Percentiles rank a stretch among this genome's conserved stretches.
phyloP scores from a whole-genome alignment of 2,113 vertebrate species.

The Daubentonia madagascariensis region DNA sequence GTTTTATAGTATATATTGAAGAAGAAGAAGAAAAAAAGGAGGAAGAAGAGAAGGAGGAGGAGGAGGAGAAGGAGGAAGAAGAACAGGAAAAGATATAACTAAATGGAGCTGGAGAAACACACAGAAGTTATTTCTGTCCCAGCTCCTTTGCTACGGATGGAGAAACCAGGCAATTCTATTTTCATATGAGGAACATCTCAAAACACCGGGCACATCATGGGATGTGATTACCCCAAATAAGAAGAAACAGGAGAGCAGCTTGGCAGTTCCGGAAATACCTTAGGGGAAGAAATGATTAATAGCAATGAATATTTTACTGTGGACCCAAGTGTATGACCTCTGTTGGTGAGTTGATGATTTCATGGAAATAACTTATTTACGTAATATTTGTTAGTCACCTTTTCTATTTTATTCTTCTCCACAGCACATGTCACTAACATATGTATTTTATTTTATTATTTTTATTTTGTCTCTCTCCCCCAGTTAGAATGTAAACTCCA shows the following conservation, averaged over 20 bases:
- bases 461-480: neutral
- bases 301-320: constrained; percentile 64
- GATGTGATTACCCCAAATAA: neutral
- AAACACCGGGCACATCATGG: neutral
- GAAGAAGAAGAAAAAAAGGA: neutral
- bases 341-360: neutral
- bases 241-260: neutral
- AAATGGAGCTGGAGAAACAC: neutral
- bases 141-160: neutral
- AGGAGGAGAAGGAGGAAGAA: no score
- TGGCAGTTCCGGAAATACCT: neutral
- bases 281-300: neutral
- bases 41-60: neutral
- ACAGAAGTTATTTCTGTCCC: neutral
- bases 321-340: constrained; percentile 58
- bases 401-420: neutral
- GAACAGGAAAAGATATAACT: neutral
- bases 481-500: neutral
- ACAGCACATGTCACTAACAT: neutral
- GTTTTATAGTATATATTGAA: neutral
- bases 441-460: neutral
- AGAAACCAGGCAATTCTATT: neutral
- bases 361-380: neutral
- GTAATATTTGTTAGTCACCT: neutral
- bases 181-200: neutral